Conservation (phyloP, 2,797 vertebrate genomes). For the Helostoma temminkii region DNA sequence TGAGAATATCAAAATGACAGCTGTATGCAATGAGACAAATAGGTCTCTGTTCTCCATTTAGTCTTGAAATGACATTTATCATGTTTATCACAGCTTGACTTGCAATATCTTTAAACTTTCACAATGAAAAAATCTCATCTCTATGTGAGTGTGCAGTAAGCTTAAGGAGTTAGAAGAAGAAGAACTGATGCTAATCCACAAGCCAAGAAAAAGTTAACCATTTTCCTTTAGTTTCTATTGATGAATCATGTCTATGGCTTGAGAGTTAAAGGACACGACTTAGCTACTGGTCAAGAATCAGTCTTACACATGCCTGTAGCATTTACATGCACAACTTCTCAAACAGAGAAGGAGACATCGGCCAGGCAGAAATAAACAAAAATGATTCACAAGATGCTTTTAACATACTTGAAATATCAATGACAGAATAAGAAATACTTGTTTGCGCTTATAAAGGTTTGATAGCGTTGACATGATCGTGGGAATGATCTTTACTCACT, state of each 20-base stretch:
- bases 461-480: neutral
- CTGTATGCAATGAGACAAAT: neutral
- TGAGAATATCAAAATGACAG: too few species aligned
- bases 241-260: slow-evolving; percentile 9
- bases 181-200: neutral
- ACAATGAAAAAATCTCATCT: too few species aligned
- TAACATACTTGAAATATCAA: too few species aligned
- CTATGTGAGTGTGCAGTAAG: too few species aligned
- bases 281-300: neutral
- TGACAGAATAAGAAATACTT: neutral
- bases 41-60: too few species aligned
- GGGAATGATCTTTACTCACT: neutral
- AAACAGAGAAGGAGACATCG: neutral
- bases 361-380: neutral
- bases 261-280: slow-evolving; percentile 3
- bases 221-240: too few species aligned
- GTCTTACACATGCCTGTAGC: neutral
- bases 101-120: too few species aligned
- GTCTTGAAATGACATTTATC: neutral
- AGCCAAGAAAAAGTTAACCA: slow-evolving; percentile 23
- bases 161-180: neutral
- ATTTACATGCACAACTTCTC: slow-evolving; percentile 4
- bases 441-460: neutral
- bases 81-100: neutral
- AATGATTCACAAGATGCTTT: neutral